phyloP scores from a whole-genome alignment of 2,113 vertebrate species.

The Lasiurus borealis region DNA sequence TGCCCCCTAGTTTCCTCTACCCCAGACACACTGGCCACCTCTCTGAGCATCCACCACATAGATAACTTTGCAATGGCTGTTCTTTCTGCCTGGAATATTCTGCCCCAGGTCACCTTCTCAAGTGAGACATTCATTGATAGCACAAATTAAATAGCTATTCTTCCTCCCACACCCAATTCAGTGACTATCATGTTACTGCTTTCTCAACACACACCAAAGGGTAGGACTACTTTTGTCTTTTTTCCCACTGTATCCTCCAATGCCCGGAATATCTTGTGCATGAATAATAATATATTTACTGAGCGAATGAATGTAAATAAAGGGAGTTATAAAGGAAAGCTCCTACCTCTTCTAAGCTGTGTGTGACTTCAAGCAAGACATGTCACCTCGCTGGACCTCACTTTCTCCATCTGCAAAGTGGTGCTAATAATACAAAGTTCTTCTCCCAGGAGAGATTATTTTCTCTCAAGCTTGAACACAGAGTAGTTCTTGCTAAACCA shows the following conservation, averaged over 20 bases:
- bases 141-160: neutral
- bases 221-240: neutral
- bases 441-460: neutral
- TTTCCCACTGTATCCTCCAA: neutral
- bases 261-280: neutral
- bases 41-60: neutral
- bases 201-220: neutral
- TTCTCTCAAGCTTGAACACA: neutral
- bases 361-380: neutral
- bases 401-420: neutral
- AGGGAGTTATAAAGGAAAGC: neutral
- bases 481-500: neutral
- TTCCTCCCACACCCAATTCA: rapidly evolving
- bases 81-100: no score
- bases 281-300: neutral
- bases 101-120: neutral
- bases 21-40: neutral
- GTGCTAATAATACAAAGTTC: neutral
- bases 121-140: neutral
- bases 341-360: neutral
- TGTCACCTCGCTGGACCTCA: neutral
- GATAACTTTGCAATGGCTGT: neutral
- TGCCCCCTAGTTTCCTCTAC: rapidly evolving
- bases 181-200: neutral
- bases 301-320: neutral